These are phyloP conservation scores for Oncopeltus fasciatus DNA, from an alignment of 1,140 invertebrate genomes.

Conservation along the genomic window DNA sequence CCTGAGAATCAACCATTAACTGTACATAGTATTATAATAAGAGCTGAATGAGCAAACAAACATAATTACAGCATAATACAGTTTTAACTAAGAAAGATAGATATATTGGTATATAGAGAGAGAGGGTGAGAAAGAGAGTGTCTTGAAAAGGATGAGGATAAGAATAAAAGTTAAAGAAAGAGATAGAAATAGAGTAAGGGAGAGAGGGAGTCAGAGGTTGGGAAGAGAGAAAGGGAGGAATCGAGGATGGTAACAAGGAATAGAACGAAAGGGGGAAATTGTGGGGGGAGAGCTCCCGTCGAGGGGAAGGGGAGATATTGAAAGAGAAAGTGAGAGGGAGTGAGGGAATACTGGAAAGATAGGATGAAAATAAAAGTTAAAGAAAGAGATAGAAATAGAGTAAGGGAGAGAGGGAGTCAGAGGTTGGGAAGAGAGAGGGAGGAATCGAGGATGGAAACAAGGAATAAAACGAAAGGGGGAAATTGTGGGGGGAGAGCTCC, in stretches of 20 bases:
- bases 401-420: not conserved
- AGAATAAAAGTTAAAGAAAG: not conserved
- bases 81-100: too few relatives aligned
- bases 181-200: not conserved
- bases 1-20: too few relatives aligned
- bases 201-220: not conserved
- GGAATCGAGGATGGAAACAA: not conserved
- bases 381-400: not conserved
- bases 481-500: too few relatives aligned
- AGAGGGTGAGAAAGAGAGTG: not conserved
- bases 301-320: not conserved
- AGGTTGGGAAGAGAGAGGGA: not conserved
- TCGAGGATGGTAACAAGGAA: not conserved
- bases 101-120: not conserved
- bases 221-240: not conserved
- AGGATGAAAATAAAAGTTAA: not conserved
- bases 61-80: too few relatives aligned
- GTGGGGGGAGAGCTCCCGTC: not conserved
- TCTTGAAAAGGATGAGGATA: not conserved
- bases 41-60: too few relatives aligned
- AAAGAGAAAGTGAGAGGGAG: not conserved
- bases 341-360: not conserved
- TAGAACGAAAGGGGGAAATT: not conserved
- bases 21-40: too few relatives aligned
- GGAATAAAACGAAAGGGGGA: not conserved